phyloP scores from a whole-genome alignment of 2,888 invertebrate species.

The Desoria tigrina region DNA sequence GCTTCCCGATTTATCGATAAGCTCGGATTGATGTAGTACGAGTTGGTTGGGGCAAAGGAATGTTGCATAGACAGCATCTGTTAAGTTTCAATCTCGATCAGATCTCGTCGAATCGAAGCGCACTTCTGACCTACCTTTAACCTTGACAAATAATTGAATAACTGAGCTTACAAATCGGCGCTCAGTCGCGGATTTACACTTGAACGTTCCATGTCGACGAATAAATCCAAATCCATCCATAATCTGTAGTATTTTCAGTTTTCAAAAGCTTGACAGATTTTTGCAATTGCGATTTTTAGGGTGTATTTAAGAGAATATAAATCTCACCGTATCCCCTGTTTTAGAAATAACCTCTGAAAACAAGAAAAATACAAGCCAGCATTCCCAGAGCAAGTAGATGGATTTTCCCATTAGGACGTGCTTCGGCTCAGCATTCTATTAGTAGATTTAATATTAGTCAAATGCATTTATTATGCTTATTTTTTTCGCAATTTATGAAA shows the following conservation, averaged over 20 bases:
- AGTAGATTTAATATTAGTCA: no score
- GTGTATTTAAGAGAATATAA: no score
- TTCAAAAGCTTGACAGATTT: background rate
- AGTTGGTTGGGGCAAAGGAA: background rate
- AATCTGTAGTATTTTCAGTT: background rate
- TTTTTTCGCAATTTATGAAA: no score
- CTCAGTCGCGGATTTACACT: background rate
- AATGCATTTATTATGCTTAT: no score
- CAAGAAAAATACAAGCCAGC: background rate
- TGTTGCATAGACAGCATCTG: background rate
- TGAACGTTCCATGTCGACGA: background rate
- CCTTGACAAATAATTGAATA: background rate
- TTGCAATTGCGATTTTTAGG: no score
- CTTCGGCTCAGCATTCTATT: background rate
- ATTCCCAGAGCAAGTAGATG: background rate
- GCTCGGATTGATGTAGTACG: background rate
- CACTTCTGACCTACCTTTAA: no score
- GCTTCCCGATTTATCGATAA: background rate
- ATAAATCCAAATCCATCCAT: background rate
- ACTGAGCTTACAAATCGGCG: conserved; percentile 1
- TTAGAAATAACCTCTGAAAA: background rate
- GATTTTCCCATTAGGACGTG: background rate
- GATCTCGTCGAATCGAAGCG: no score
- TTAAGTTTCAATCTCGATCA: background rate
- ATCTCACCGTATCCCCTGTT: background rate